phyloP scores from a whole-genome alignment of 2,797 vertebrate species.

The Pseudochaenichthys georgianus region DNA sequence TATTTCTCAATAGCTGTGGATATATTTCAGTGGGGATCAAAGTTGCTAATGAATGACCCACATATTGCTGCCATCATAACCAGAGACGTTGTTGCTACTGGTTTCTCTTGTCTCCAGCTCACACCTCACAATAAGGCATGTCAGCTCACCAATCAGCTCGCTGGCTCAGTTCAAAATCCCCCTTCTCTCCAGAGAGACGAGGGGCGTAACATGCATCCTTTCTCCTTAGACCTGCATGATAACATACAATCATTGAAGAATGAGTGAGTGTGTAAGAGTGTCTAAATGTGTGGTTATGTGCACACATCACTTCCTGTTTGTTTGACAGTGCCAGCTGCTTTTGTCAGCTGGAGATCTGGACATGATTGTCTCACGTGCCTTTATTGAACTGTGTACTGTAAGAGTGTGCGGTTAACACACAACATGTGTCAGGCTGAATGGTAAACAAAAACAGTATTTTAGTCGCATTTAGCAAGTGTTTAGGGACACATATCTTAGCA shows the following conservation, averaged over 20 bases:
- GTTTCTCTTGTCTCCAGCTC: slow-evolving; percentile 39
- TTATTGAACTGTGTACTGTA: slow-evolving; percentile 1
- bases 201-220: slow-evolving; percentile 56
- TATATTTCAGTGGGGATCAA: neutral
- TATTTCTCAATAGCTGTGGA: neutral
- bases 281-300: slow-evolving; percentile 1
- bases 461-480: neutral
- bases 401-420: neutral
- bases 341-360: neutral
- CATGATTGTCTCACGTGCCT: slow-evolving; percentile 12
- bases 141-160: slow-evolving; percentile 37
- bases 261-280: slow-evolving; percentile 23
- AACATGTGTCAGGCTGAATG: slow-evolving; percentile 7
- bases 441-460: neutral
- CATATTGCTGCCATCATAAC: neutral
- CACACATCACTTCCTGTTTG: slow-evolving; percentile 18
- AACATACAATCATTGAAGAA: slow-evolving; percentile 39
- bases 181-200: slow-evolving; percentile 42
- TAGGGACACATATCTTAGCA: neutral
- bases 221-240: slow-evolving; percentile 49
- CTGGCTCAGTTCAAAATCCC: slow-evolving; percentile 37
- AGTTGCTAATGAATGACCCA: neutral
- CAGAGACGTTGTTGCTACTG: slow-evolving; percentile 9
- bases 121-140: slow-evolving; percentile 29
- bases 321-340: slow-evolving; percentile 24